phyloP scores from a whole-genome alignment of 2,888 invertebrate species.

The Harmothoe impar region DNA sequence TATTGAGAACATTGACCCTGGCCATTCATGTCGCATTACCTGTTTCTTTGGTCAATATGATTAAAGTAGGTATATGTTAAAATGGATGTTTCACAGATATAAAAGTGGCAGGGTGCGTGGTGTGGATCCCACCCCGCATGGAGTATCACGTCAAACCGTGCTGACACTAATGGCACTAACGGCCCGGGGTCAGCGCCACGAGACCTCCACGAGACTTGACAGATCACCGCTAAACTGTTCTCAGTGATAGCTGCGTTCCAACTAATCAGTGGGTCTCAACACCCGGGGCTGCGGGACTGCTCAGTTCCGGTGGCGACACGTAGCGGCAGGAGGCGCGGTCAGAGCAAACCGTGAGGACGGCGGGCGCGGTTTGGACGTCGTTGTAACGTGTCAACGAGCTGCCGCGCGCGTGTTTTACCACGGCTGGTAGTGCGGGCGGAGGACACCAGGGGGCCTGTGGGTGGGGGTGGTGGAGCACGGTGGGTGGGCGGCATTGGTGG shows the following conservation, averaged over 20 bases:
- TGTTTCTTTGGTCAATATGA: no score
- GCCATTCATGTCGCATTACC: no score
- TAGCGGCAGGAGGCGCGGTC: background rate
- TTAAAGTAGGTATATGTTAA: no score
- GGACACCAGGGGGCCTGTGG: background rate
- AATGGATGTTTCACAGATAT: no score
- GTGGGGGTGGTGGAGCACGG: background rate
- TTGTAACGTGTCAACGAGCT: constrained; percentile 12
- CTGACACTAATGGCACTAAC: constrained; percentile 29
- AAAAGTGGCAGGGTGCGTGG: background rate
- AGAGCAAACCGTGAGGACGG: background rate
- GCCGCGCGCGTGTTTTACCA: background rate
- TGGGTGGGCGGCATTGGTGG: constrained; percentile 3
- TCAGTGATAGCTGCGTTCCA: background rate
- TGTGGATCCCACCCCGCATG: background rate
- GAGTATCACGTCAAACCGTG: constrained; percentile 2
- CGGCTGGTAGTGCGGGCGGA: background rate
- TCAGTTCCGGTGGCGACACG: constrained; percentile 6
- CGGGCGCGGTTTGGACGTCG: background rate
- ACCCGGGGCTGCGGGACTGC: background rate
- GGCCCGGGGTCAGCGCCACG: background rate
- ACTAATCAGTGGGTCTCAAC: background rate
- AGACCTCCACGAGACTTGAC: background rate
- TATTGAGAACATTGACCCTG: no score
- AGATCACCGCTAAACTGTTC: constrained; percentile 9